These are phyloP conservation scores for Gymnodraco acuticeps DNA, from an alignment of 2,797 vertebrate genomes.

Conservation along the genomic window DNA sequence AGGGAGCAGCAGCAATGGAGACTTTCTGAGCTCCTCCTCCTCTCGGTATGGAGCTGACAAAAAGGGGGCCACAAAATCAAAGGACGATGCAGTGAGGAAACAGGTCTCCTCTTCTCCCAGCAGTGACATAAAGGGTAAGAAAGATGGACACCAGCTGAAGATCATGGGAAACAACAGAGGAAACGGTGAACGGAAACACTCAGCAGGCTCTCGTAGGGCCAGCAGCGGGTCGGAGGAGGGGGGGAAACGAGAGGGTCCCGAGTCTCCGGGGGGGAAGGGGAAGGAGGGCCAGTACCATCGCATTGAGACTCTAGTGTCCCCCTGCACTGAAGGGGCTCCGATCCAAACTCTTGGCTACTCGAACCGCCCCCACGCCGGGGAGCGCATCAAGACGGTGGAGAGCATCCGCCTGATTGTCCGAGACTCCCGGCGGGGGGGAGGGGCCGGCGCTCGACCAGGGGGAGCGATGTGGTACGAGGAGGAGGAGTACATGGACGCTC, in stretches of 20 bases:
- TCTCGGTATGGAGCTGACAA: constrained; percentile 86
- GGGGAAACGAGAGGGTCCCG: constrained; percentile 63
- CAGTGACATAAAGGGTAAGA: constrained; percentile 74
- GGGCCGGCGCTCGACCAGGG: constrained; percentile 74
- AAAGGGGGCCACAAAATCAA: constrained; percentile 81
- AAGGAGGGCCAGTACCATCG: constrained; percentile 90
- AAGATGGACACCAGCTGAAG: constrained; percentile 68
- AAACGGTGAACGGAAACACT: constrained; percentile 70
- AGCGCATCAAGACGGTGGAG: constrained; percentile 96
- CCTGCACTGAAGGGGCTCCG: constrained; percentile 85
- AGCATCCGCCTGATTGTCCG: constrained; percentile 92
- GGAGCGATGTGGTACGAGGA: constrained; percentile 86
- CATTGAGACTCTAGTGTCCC: constrained; percentile 94
- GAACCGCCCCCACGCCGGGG: constrained; percentile 87
- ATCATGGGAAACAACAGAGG: constrained; percentile 58
- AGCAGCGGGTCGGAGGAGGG: constrained; percentile 75
- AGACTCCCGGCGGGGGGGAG: constrained; percentile 82
- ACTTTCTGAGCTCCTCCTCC: constrained; percentile 67
- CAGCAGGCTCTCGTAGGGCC: constrained; percentile 70
- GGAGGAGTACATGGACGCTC: constrained; percentile 83
- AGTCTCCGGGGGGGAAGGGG: constrained; percentile 56
- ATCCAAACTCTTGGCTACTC: constrained; percentile 92
- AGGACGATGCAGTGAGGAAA: constrained; percentile 73
- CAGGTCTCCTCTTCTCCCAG: constrained; percentile 52
- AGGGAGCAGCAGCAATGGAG: constrained; percentile 72